Base-by-base conservation (phyloP, 2,888 invertebrate species). In the Vesta saturnalis region DNA sequence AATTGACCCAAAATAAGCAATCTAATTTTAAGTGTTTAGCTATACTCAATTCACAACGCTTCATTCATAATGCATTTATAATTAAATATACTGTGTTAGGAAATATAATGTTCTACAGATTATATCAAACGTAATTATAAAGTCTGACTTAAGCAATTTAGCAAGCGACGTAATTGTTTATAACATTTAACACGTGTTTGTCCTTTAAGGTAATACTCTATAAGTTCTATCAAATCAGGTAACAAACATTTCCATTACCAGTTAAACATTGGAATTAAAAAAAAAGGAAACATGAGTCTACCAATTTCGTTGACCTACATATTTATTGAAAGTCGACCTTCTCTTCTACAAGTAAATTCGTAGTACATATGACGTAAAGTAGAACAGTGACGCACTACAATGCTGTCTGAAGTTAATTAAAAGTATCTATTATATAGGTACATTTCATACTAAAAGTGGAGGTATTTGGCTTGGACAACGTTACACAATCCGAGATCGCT, bases 231-330 rank as follows among this genome's bases (percentile, higher is more conserved):
- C 54, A 30, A 15, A 49, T 46, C 30, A 10, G 22, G n/a, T 23
- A 22, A n/a, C 15, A 59, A 43, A 52, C 21, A 14, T 30, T 16
- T 46, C 12, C 52, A 60, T 15, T 60, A 14, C 1, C 8, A 56
- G 30, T 23, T 59, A 18, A 59, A 18, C n/a, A 14, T 46, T 21
- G 49, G 15, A 46, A 14, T 16, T 2, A 39, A 39, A 39, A 60
- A 60, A 23, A 60, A 16, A n/a, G 58, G 54, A 66, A 68, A 55
- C 55, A 60, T 60, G 54, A 63, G 69, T 69, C 65, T 66, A 69
- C 71, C 66, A 69, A 71, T 64, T 71, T 69, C 69, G 71, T 65
- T 71, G 71, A 69, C 71, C 71, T 71, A 71, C 66, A 71, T 71
- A 57, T 23, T 14, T 49, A 64, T 68, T 68, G 68, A 68, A 68